Evolutionary conservation across 1,140 invertebrate genomes (phyloP), one percentile per base, ranked within the genome.

Genomic region (Cotesia vestalis): DNA sequence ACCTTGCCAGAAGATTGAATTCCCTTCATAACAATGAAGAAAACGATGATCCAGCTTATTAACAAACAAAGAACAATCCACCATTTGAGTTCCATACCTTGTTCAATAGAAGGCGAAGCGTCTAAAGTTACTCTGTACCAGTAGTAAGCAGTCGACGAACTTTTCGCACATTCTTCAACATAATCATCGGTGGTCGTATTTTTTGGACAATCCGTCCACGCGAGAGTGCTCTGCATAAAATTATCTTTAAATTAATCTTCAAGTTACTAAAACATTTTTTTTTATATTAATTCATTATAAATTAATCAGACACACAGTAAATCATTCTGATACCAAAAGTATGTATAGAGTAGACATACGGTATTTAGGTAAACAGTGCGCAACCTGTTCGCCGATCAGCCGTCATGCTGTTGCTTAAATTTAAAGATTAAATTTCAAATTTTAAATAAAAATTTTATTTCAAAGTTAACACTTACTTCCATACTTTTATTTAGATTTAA

Each of bases 1-100:
- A 96, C 97, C 90, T 98, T 99, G 82, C 97, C 97, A 73, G 96
- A 98, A 77, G 95, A 96, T 86, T 98, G 96, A 75, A 99, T 98
- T 59, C 98, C 98, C 86, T 97, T 97, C 95, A 97, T 98, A 3
- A 99, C 95, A 81, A 98, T 98, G 81, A 97, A 94, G 88, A 98
- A 99, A 11, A 99, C 96, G 66, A 98, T 89, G 71, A 95, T 87
- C 98, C 98, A 99, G 62, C 97, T 95, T 9, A 98, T 86, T 46
- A 98, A 85, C 14, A 99, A 90, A 83, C 96, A 98, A 4, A 97
- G 81, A 0, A 95, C 94, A 78, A 99, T 96, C 94, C 97, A 98
- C 95, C 95, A 97, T 77, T 95, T 94, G 6, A 98, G 90, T 6
- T 90, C 91, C 12, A 94, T 95, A 0, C 91, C 90, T 53, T 95